Evolutionary conservation across 2,113 vertebrate species (phyloP).

Genomic region (Campylomormyrus numenius): DNA sequence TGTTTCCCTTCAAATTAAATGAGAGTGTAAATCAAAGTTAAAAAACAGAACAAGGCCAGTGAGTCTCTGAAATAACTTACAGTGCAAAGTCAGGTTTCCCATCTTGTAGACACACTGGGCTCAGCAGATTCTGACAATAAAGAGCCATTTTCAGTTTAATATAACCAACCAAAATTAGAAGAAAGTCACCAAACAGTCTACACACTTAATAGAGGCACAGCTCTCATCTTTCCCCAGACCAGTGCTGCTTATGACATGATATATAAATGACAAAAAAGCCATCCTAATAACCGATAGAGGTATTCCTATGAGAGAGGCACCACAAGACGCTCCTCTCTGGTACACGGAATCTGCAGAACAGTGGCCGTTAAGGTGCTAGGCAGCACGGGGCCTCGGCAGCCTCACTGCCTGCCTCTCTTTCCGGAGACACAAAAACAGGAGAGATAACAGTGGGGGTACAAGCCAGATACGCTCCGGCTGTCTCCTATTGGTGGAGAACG

Average conservation of each 20-base stretch:
- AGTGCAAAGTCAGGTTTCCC: neutral
- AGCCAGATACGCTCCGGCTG: too few relatives aligned
- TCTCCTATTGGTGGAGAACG: neutral
- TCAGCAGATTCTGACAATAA: neutral
- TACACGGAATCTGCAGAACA: neutral
- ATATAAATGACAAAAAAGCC: neutral
- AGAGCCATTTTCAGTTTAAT: neutral
- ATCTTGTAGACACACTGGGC: neutral
- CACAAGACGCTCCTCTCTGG: neutral
- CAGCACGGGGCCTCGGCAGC: slow-evolving; percentile 23
- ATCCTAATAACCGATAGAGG: neutral
- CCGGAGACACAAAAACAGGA: slow-evolving; percentile 32
- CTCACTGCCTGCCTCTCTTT: slow-evolving; percentile 35
- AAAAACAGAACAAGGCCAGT: neutral
- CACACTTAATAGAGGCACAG: neutral
- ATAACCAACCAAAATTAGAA: neutral
- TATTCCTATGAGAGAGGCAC: neutral
- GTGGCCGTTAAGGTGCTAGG: neutral
- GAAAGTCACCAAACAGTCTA: neutral
- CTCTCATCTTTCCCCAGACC: neutral
- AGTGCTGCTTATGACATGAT: neutral
- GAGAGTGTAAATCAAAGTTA: neutral
- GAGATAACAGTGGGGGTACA: neutral
- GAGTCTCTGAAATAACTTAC: neutral
- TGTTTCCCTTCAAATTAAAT: neutral